Evolutionary conservation across 2,797 vertebrate species (phyloP), one percentile per base, ranked within the genome.

Genomic region (Dicrostonyx torquatus): DNA sequence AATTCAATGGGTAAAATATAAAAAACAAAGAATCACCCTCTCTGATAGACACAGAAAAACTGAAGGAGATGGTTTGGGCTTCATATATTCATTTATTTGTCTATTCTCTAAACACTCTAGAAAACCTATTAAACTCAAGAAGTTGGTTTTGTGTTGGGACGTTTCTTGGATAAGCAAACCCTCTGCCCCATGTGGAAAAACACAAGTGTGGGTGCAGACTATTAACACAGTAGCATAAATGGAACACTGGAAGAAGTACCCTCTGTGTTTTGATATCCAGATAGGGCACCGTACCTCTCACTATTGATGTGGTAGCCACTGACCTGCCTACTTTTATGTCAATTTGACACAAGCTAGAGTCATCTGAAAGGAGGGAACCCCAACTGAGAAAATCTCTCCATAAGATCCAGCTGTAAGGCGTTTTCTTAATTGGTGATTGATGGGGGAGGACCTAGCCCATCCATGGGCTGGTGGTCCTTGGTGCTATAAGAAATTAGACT

Each of bases 171-270:
- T 3, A 58, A 24, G 29, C n/a, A 80, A 40, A 58, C 58, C 9
- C 37, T 24, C 17, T 72, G 24, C 6, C 18, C 60, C 13, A 2
- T 3, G 0, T 5, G 17, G 58, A 79, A 53, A 10, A 11, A 2
- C 9, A 5, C 0, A 6, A 1, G 0, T 31, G 24, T 34, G 22
- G 37, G n/a, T 80, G 3, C 1, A 17, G 62, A 7, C 14, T 15
- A 17, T 13, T 68, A 31, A 50, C 58, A 17, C 5, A 45, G 20
- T 60, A 14, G 24, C 70, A 9, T 10, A 45, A 4, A 14, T 45
- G 29, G 55, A 40, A 78, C 0, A 0, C 37, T n/a, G 34, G 53
- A 1, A 34, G 66, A 5, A 77, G 40, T 7, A 10, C 43, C 2
- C 12, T 43, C 18, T 22, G 4, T 11, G 26, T 11, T 79, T 48